A percentile compares a stretch with the other conserved stretches of the same genome.
Conservation (phyloP, 2,888 invertebrate species). For the Galerucella nymphaeae region DNA sequence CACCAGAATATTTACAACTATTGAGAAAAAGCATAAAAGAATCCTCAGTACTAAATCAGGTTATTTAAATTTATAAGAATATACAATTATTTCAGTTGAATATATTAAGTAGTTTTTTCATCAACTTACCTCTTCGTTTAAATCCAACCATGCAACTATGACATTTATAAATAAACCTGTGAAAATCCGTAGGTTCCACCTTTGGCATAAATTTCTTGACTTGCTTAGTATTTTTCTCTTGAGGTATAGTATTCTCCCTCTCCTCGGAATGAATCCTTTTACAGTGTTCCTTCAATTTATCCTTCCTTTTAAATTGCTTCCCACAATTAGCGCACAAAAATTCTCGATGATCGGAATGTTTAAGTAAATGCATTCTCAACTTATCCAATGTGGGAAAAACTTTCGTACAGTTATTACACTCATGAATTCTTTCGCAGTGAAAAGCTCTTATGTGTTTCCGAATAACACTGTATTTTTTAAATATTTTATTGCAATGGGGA, state of each 20-base stretch:
- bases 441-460: slow-evolving; percentile 78
- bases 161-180: slow-evolving; percentile 81
- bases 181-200: slow-evolving; percentile 73
- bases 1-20: too few species aligned
- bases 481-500: slow-evolving; percentile 75
- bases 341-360: slow-evolving; percentile 73
- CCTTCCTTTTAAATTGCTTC: slow-evolving; percentile 81
- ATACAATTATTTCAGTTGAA: too few species aligned
- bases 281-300: slow-evolving; percentile 79
- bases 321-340: slow-evolving; percentile 83
- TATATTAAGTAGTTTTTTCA: neutral
- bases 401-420: slow-evolving; percentile 76
- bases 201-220: slow-evolving; percentile 69
- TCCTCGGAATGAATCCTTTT: slow-evolving; percentile 72
- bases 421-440: slow-evolving; percentile 76
- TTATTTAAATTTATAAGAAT: too few species aligned
- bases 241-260: slow-evolving; percentile 63
- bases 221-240: slow-evolving; percentile 48
- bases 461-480: slow-evolving; percentile 70
- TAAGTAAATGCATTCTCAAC: slow-evolving; percentile 76
- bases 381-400: slow-evolving; percentile 78
- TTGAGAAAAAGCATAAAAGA: too few species aligned
- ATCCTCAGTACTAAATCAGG: too few species aligned
- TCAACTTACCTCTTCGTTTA: slow-evolving; percentile 76
- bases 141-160: slow-evolving; percentile 80